Conservation (phyloP, 2,113 vertebrate genomes). For the Cinclus cinclus region DNA sequence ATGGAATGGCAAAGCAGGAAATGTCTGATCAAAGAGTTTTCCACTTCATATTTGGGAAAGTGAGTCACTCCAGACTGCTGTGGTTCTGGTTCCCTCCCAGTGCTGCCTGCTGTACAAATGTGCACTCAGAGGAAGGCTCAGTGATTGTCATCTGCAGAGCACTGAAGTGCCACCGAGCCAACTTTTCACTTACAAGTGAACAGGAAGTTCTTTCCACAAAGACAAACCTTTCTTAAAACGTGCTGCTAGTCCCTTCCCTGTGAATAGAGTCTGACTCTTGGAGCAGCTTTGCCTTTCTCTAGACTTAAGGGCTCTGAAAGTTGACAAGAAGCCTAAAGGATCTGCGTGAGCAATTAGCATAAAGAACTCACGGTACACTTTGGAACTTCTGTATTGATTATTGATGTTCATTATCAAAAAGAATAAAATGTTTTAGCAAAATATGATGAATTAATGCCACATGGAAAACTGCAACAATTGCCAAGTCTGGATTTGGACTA, state of each 20-base stretch:
- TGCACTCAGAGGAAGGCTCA: not conserved
- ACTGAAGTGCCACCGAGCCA: not conserved
- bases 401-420: not conserved
- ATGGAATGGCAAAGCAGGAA: conserved; percentile 58
- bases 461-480: not conserved
- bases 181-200: conserved; percentile 31
- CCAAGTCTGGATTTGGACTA: not conserved
- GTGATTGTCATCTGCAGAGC: conserved; percentile 37
- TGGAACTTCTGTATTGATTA: not conserved
- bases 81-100: conserved; percentile 50
- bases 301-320: conserved; percentile 14
- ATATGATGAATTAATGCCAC: not conserved
- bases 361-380: not conserved
- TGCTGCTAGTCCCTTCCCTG: not conserved
- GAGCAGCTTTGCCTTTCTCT: conserved; percentile 8
- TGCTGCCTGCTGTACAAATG: conserved; percentile 45
- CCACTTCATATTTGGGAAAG: conserved; percentile 57
- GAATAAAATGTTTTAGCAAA: not conserved
- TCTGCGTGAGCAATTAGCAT: not conserved
- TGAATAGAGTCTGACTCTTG: conserved; percentile 9
- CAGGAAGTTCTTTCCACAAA: conserved; percentile 14
- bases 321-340: not conserved
- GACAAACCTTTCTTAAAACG: not conserved
- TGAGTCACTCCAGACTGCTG: conserved; percentile 42
- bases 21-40: conserved; percentile 72